Evolutionary conservation across 1,140 invertebrate genomes (phyloP), one percentile per base, ranked within the genome.

Genomic region (Euwallacea fornicatus): DNA sequence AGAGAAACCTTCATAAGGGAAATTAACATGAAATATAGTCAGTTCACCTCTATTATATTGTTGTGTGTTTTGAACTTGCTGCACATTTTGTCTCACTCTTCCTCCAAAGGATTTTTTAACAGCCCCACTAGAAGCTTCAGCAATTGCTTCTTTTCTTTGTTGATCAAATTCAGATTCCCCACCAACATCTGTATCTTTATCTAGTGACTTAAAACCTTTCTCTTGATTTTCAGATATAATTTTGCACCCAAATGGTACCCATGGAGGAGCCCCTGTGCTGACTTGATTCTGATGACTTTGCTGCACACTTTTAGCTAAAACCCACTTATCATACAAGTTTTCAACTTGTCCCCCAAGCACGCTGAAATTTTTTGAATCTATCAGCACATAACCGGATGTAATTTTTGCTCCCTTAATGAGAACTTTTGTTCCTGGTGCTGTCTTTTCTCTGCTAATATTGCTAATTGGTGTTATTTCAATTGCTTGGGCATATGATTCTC

Each of bases 231-330:
- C 79, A 10, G 87, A 86, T 47, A 89, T 78, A 42, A 90, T 87
- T 78, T 89, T 89, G 77, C 92, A 89, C 0, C 94, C 94, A 86
- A 97, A 96, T 53, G 93, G 90, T 73, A 96, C 93, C 93, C 94
- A 97, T 58, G 78, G 75, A 10, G 79, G 79, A 11, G 79, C 78
- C n/a, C 79, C 79, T 73, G 79, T 69, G 71, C 73, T 73, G 62
- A 60, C 71, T 43, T 88, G 87, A 73, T 53, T 53, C 33, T 67
- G 56, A 56, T 85, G 90, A 76, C 92, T 90, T 73, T 87, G 88
- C 4, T 91, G 89, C 66, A 95, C 83, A 83, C 88, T 91, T 81
- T 90, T 87, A 74, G 93, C 92, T 21, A 96, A 80, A 80, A 95
- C 91, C 94, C 94, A 97, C 81, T 94, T 95, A 78, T 96, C 93